Evolutionary conservation across 1,140 invertebrate genomes (phyloP), one percentile per base, ranked within the genome.

Genomic region (Archivesica marissinica): DNA sequence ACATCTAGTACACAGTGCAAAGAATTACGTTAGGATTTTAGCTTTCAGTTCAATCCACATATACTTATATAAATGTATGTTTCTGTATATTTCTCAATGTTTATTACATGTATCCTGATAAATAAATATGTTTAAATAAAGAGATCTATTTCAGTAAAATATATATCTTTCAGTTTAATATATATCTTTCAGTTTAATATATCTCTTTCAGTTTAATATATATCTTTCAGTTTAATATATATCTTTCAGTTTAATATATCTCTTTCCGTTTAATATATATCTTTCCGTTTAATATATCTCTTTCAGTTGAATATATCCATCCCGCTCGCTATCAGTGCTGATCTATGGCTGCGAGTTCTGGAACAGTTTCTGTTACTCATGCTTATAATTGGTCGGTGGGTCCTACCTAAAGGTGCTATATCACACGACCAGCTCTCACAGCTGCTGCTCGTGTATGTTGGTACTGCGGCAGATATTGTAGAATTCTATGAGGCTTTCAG

Each of bases 401-500:
- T 99, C 94, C 94, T 99, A 72, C 97, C 98, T 0, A 98, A 98
- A 90, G 98, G 98, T 1, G 92, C 93, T 39, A 95, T 99, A 6
- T 98, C 97, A 0, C 95, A 98, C 61, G 98, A 99, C 91, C 97
- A 99, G 93, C 94, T 99, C 3, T 98, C 97, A 28, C 98, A 99
- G 90, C 94, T 99, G 25, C 93, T 99, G 0, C 94, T 99, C 1
- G 98, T 96, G 35, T 96, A 96, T 90, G 95, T 96, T 72, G 95
- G 95, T 41, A 98, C 97, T 0, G 98, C 98, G 0, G 98, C 97
- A 0, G 98, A 99, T 92, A 99, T 99, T 79, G 98, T 99, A 38
- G 98, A 99, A 93, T 98, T 99, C 93, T 98, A 98, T 93, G 98
- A 99, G 92, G 98, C 98, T 0, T 98, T 99, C 94, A 95, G 93